Conservation (phyloP, 1,140 invertebrate species). For the Drosophila seguyi region DNA sequence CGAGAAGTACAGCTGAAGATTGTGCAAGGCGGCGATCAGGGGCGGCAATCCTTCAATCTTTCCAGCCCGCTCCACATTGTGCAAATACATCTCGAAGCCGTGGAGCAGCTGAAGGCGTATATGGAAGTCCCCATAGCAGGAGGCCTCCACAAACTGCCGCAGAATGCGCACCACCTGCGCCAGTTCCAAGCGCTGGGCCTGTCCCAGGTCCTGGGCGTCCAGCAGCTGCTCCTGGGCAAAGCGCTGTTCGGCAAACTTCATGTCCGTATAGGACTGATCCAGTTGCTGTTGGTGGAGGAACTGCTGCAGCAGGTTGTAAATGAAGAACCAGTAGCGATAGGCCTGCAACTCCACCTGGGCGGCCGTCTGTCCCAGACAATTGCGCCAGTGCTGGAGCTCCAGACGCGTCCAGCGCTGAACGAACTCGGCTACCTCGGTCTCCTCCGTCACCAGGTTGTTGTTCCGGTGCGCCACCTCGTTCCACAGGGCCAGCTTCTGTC, state of each 20-base stretch:
- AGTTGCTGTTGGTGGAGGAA: conserved; percentile 76
- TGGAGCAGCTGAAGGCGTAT: conserved; percentile 91
- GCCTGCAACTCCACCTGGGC: conserved; percentile 88
- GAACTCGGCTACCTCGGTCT: conserved; percentile 90
- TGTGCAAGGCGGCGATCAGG: conserved; percentile 90
- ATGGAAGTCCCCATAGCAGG: conserved; percentile 93
- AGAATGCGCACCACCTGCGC: conserved; percentile 86
- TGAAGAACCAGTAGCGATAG: conserved; percentile 95
- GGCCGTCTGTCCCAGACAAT: conserved; percentile 89
- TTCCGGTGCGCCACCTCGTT: conserved; percentile 95
- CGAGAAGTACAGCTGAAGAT: conserved; percentile 93
- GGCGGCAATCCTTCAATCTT: conserved; percentile 76
- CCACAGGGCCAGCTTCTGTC: conserved; percentile 95
- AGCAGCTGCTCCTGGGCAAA: conserved; percentile 59
- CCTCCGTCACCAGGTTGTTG: conserved; percentile 91
- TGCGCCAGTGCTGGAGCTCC: conserved; percentile 95
- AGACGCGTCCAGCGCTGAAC: conserved; percentile 96
- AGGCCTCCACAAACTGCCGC: conserved; percentile 93
- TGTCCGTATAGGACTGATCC: conserved; percentile 55
- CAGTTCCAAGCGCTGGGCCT: conserved; percentile 45
- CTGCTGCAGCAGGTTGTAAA: conserved; percentile 90
- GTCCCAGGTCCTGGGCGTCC: conserved; percentile 40
- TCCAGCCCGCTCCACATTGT: conserved; percentile 56
- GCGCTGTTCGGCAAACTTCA: conserved; percentile 64
- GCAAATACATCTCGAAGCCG: conserved; percentile 78